phyloP scores from a whole-genome alignment of 2,797 vertebrate species.

The Catostomus latipinnis region DNA sequence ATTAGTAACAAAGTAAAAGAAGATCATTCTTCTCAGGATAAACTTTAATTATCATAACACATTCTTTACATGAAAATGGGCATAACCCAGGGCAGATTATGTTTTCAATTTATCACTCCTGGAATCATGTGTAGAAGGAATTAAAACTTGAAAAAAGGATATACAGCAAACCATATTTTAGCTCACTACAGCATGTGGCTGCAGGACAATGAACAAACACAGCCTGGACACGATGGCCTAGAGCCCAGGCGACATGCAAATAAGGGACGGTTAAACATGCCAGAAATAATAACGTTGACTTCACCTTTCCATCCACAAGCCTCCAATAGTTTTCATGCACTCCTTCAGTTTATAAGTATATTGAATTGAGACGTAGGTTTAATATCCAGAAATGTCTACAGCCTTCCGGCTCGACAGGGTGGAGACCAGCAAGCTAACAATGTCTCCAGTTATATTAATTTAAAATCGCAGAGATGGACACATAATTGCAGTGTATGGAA shows the following conservation, averaged over 20 bases:
- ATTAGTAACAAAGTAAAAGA: not conserved
- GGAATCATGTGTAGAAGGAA: not conserved
- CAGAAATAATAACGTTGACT: not conserved
- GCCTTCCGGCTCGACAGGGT: not conserved
- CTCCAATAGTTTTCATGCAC: not conserved
- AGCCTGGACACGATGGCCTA: conserved; percentile 8
- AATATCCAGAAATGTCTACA: not conserved
- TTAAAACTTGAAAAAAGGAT: not conserved
- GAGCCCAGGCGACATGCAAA: conserved; percentile 19
- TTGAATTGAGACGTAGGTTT: not conserved
- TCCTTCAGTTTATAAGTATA: no score
- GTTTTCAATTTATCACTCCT: not conserved
- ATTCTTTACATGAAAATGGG: not conserved
- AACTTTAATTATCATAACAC: conserved; percentile 23
- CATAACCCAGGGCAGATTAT: not conserved
- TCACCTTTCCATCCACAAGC: not conserved
- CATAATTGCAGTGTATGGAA: conserved; percentile 2
- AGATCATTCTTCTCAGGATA: conserved; percentile 10
- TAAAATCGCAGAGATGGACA: not conserved
- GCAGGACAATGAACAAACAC: conserved; percentile 21
- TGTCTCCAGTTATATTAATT: conserved; percentile 1
- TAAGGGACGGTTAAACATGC: not conserved
- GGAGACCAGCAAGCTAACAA: conserved; percentile 22
- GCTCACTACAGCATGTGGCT: not conserved
- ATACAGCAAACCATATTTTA: no score